Evolutionary conservation across 1,140 invertebrate genomes (phyloP).

Genomic region (Drosophila ironensis): DNA sequence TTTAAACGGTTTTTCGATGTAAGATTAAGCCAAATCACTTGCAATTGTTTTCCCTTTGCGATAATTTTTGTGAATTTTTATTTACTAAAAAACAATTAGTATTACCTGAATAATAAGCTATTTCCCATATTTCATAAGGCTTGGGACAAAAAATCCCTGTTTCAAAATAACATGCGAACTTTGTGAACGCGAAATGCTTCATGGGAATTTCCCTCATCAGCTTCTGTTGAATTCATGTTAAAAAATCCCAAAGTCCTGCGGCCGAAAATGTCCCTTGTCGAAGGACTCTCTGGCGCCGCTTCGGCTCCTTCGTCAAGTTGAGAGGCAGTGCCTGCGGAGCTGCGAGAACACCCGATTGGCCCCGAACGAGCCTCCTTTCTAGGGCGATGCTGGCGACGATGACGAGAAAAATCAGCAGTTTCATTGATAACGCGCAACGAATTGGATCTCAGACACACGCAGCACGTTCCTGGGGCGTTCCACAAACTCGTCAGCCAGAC

Average conservation of each 20-base stretch:
- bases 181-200: no score
- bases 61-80: no score
- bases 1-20: no score
- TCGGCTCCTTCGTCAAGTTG: constrained; percentile 25
- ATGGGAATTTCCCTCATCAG: no score
- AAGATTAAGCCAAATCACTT: no score
- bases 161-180: no score
- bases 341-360: constrained; percentile 16
- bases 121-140: no score
- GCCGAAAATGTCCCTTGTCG: no score
- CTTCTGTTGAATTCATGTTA: not conserved
- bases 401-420: constrained; percentile 77
- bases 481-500: constrained; percentile 3
- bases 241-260: not conserved
- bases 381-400: constrained; percentile 69
- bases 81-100: no score
- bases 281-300: not conserved
- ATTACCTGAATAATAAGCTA: no score
- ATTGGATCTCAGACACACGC: constrained; percentile 58
- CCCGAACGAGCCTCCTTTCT: constrained; percentile 40
- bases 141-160: no score
- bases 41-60: no score
- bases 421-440: constrained; percentile 75
- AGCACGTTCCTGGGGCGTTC: constrained; percentile 25
- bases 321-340: not conserved